phyloP scores from a whole-genome alignment of 2,113 vertebrate species.

The Chascanopsetta lugubris region DNA sequence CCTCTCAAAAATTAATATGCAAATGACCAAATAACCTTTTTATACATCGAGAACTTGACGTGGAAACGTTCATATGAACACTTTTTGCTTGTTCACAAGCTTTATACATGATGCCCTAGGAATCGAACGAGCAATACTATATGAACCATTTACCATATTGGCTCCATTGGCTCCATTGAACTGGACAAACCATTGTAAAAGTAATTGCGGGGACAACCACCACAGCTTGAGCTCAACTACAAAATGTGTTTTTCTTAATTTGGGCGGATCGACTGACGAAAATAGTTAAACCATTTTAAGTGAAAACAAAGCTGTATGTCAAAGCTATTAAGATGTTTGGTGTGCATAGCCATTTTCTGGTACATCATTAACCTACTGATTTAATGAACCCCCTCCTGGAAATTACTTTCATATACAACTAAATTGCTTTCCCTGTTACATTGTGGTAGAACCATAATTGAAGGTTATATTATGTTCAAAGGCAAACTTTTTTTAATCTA shows the following conservation, averaged over 20 bases:
- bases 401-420: neutral
- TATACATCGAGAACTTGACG: too few relatives aligned
- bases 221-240: neutral
- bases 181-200: neutral
- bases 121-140: too few relatives aligned
- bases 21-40: too few relatives aligned
- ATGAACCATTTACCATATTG: too few relatives aligned
- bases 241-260: neutral
- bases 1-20: too few relatives aligned
- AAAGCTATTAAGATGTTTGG: neutral
- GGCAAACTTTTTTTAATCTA: neutral
- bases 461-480: neutral
- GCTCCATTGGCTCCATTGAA: too few relatives aligned
- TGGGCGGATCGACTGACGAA: neutral
- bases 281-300: neutral
- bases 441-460: neutral
- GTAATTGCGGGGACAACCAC: neutral
- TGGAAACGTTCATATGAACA: too few relatives aligned
- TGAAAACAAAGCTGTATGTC: neutral
- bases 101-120: too few relatives aligned
- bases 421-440: neutral
- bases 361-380: constrained; percentile 1
- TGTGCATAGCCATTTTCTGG: neutral
- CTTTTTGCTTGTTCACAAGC: too few relatives aligned
- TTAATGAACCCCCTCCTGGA: neutral